Conservation (phyloP, 2,797 vertebrate species). For the Melopsittacus undulatus region DNA sequence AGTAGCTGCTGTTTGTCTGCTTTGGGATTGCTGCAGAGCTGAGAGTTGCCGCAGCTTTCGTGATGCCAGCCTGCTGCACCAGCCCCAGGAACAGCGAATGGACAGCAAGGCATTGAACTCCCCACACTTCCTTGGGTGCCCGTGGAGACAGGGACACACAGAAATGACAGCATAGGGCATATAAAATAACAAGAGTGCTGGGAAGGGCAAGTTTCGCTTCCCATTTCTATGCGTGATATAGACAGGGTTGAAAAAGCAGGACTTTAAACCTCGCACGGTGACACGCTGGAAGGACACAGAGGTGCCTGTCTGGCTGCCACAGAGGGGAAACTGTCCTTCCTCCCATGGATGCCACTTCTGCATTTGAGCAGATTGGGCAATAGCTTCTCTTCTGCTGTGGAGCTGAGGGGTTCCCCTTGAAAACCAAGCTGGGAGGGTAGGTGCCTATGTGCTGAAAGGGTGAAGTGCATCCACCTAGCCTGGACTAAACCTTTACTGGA, state of each 20-base stretch:
- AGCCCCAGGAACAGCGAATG: rapidly evolving
- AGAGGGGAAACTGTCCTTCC: background rate
- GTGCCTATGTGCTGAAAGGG: background rate
- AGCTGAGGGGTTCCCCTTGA: background rate
- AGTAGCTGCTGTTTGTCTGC: background rate
- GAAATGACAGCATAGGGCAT: background rate
- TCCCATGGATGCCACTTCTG: background rate
- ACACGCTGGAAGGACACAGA: background rate
- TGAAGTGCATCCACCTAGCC: background rate
- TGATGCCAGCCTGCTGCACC: background rate
- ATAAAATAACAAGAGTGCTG: background rate
- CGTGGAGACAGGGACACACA: background rate
- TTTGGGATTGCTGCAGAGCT: background rate
- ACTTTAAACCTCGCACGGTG: background rate
- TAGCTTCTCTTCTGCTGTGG: background rate
- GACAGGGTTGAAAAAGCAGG: background rate
- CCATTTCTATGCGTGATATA: background rate
- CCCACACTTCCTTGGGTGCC: background rate
- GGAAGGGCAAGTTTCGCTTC: background rate
- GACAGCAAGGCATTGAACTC: background rate
- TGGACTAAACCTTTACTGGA: background rate
- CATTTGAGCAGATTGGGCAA: background rate
- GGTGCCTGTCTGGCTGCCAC: background rate
- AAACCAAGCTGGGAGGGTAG: background rate
- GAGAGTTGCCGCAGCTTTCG: background rate